phyloP scores from a whole-genome alignment of 2,888 invertebrate genomes.

The Lasioglossum calceatum region DNA sequence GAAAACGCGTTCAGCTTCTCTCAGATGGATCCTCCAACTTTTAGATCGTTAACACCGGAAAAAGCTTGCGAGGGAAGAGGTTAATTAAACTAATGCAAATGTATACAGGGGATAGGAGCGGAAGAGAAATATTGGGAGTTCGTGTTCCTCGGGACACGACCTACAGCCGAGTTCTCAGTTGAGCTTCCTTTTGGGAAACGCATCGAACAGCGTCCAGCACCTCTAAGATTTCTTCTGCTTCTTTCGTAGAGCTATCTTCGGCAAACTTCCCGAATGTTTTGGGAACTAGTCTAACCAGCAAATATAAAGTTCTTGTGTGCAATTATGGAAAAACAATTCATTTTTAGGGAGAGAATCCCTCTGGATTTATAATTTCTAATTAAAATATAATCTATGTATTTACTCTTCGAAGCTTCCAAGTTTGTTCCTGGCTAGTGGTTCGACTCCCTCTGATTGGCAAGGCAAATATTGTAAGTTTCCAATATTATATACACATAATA shows the following conservation, averaged over 20 bases:
- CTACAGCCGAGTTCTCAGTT: slow-evolving; percentile 17
- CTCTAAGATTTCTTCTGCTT: background rate
- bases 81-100: slow-evolving; percentile 69
- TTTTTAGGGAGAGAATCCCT: background rate
- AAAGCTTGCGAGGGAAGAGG: slow-evolving; percentile 46
- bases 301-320: background rate
- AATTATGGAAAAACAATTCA: background rate
- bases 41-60: slow-evolving; percentile 44
- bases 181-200: slow-evolving; percentile 35
- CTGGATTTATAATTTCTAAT: background rate
- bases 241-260: background rate
- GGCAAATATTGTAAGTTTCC: background rate
- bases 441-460: too few relatives aligned
- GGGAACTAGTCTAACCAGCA: background rate
- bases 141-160: slow-evolving; percentile 36
- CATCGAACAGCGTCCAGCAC: background rate
- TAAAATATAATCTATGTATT: background rate
- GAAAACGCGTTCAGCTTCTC: slow-evolving; percentile 42
- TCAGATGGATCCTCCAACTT: slow-evolving; percentile 42
- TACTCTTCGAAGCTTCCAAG: background rate
- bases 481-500: background rate
- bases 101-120: slow-evolving; percentile 52
- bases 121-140: slow-evolving; percentile 57
- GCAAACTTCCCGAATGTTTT: background rate
- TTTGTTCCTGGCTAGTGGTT: background rate